Percentiles rank a stretch among this genome's conserved stretches.
Evolutionary conservation across 2,797 vertebrate genomes (phyloP).

Genomic region (Ambastaia sidthimunki): DNA sequence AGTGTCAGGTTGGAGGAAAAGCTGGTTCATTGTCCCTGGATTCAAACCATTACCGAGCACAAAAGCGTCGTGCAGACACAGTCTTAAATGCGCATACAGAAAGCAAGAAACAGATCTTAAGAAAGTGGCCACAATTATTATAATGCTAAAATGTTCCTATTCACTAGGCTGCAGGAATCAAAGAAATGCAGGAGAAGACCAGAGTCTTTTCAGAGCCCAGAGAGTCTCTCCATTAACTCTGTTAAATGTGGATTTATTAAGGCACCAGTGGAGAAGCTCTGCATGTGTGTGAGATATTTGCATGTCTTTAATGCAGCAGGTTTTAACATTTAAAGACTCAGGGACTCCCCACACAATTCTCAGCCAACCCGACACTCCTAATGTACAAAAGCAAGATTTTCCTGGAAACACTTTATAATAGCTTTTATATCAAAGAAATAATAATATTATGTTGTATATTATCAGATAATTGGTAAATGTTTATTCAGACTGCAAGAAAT

Average conservation of each 20-base stretch:
- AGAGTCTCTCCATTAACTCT: neutral
- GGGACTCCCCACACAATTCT: neutral
- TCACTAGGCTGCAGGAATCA: neutral
- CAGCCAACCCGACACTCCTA: too few relatives aligned
- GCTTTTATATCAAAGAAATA: too few relatives aligned
- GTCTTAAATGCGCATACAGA: conserved; percentile 15
- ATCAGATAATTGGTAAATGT: too few relatives aligned
- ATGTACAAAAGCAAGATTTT: too few relatives aligned
- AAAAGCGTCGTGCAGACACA: conserved; percentile 22
- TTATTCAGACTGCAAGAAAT: too few relatives aligned
- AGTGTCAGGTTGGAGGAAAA: conserved; percentile 32
- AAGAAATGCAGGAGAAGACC: neutral
- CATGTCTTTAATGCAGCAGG: neutral
- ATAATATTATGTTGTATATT: too few relatives aligned
- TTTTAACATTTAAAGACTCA: neutral
- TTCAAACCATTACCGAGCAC: conserved; percentile 46
- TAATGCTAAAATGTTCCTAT: conserved; percentile 19
- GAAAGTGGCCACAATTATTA: neutral
- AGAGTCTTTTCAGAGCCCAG: neutral
- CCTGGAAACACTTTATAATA: too few relatives aligned
- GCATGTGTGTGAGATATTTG: conserved; percentile 11
- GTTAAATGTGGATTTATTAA: conserved; percentile 14
- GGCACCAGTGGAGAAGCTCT: neutral
- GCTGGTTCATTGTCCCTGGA: conserved; percentile 26
- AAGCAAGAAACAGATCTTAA: conserved; percentile 26